Base-by-base conservation (phyloP, 2,113 vertebrate genomes). In the Mirza zaza region DNA sequence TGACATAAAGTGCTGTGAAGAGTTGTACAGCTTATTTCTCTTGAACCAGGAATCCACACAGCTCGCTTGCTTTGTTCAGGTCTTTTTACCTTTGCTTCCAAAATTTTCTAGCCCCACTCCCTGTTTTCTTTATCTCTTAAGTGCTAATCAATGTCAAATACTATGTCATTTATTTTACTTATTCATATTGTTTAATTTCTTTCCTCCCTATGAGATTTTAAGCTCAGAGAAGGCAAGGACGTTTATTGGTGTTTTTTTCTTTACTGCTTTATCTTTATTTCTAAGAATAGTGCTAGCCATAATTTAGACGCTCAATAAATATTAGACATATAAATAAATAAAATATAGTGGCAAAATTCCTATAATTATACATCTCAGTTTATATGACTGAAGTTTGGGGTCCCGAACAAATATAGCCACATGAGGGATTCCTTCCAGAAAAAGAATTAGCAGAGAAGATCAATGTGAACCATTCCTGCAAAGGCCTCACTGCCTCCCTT, bases 401-500 rank as follows among this genome's bases (percentile, higher is more conserved):
- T 77, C 4, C n/a, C 77, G 34, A 67, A 23, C 52, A 71, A n/a
- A 87, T 1, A 42, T 0, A 55, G 48, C 12, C 34, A 0, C 2
- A 5, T 18, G 18, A 83, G 73, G 29, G n/a, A 52, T 36, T 80
- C 34, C 15, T 77, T 17, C 39, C 8, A 18, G 27, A 39, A 9
- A 79, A 27, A 61, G 7, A 17, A 42, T 8, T 6, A 89, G 6
- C 34, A 25, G 8, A 77, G 25, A 45, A 42, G 21, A 21, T 34
- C 42, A 17, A 7, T 65, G 10, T 4, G 48, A 89, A n/a, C 63
- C 39, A 32, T 75, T 55, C 12, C 3, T 57, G n/a, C 17, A 25
- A 55, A 25, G 36, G 27, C 9, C 7, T 1, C 6, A 0, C 15
- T 32, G 3, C 10, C 42, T 5, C 29, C 15, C 8, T 29, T 52